Percentiles rank a stretch among this genome's conserved stretches.
Conservation (phyloP, 2,888 invertebrate genomes). For the Hanleya hanleyi region DNA sequence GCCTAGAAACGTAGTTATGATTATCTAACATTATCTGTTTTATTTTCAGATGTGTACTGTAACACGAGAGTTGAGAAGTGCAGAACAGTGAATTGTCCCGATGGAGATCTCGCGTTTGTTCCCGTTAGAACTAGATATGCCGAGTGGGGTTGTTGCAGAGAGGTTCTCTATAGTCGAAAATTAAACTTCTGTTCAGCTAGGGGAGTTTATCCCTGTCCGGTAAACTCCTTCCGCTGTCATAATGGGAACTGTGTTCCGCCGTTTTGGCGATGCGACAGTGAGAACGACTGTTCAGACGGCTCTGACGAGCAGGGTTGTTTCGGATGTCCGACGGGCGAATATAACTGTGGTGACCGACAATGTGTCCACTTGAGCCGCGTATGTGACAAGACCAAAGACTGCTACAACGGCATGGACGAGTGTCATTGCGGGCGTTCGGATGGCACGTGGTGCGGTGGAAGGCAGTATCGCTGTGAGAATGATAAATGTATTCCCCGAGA, state of each 20-base stretch:
- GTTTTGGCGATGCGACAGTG: not conserved
- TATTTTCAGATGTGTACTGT: not conserved
- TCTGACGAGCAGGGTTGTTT: not conserved
- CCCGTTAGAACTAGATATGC: not conserved
- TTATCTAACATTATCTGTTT: too few relatives aligned
- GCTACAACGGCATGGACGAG: slow-evolving; percentile 4
- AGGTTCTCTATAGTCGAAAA: not conserved
- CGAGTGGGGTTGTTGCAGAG: not conserved
- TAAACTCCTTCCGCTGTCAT: not conserved
- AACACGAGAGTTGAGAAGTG: not conserved
- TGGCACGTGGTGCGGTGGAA: not conserved
- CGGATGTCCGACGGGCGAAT: not conserved
- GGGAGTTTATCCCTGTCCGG: not conserved
- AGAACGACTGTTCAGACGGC: slow-evolving; percentile 1
- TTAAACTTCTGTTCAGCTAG: not conserved
- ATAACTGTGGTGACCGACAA: slow-evolving; percentile 1
- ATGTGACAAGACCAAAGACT: not conserved
- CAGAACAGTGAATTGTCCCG: not conserved
- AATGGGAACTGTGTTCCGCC: slow-evolving; percentile 1
- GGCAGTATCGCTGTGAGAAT: not conserved
- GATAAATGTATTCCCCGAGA: not conserved
- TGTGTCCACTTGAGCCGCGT: not conserved
- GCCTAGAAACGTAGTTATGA: too few relatives aligned
- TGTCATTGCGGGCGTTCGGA: not conserved
- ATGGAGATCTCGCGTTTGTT: not conserved